Conservation (phyloP, 2,113 vertebrate genomes). For the Hemibagrus wyckioides region DNA sequence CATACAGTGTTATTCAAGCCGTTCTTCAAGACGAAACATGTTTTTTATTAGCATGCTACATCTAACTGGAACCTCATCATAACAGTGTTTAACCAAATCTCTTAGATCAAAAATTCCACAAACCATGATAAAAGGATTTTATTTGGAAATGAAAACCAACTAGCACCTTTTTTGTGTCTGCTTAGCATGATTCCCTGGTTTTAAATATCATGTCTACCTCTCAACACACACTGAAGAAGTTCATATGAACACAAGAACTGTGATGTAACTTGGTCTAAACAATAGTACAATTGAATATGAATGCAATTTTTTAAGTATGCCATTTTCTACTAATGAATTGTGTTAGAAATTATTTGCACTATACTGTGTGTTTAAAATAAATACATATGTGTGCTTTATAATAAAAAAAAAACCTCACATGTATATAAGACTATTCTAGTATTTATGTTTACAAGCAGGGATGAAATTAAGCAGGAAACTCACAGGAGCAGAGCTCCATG, state of each 20-base stretch:
- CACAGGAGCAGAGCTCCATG: neutral
- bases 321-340: slow-evolving; percentile 29
- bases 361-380: slow-evolving; percentile 17
- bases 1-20: slow-evolving; percentile 12
- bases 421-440: slow-evolving; percentile 17
- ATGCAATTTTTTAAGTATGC: neutral
- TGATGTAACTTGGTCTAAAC: neutral
- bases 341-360: slow-evolving; percentile 31
- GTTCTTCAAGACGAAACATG: neutral
- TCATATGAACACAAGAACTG: neutral
- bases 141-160: neutral
- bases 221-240: slow-evolving; percentile 13
- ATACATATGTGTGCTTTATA: slow-evolving; percentile 47
- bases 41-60: neutral
- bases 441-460: slow-evolving; percentile 33
- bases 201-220: slow-evolving; percentile 37
- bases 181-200: neutral
- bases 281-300: neutral
- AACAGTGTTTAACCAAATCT: neutral
- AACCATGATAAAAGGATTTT: neutral
- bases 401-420: slow-evolving; percentile 42
- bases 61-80: neutral
- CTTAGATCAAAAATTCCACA: neutral
- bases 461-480: no score
- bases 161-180: neutral